These are phyloP conservation scores for Synanthedon formicaeformis DNA, from an alignment of 2,888 invertebrate species.

Conservation along the genomic window DNA sequence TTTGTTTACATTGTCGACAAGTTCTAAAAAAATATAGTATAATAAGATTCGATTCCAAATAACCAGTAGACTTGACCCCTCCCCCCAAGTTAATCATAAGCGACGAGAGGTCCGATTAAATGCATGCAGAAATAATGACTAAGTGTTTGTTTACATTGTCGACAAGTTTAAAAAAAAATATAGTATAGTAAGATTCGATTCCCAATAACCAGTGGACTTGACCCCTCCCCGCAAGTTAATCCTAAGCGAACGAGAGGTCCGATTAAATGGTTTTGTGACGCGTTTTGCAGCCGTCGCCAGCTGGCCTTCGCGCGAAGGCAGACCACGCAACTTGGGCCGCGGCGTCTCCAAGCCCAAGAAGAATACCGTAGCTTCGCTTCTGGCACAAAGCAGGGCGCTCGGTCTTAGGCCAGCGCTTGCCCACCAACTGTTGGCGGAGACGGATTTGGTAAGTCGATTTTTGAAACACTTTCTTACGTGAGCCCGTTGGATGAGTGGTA, in stretches of 20 bases:
- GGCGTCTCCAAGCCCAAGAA: conserved; percentile 93
- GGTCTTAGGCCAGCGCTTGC: conserved; percentile 83
- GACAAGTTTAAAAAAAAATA: too few species aligned
- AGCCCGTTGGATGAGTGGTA: too few species aligned
- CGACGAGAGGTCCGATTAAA: too few species aligned
- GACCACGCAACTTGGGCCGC: conserved; percentile 86
- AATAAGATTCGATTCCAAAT: too few species aligned
- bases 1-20: too few species aligned
- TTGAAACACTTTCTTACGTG: too few species aligned
- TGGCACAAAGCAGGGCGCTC: conserved; percentile 87
- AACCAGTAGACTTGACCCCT: too few species aligned
- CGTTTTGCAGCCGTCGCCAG: conserved; percentile 37
- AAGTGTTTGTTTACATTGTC: too few species aligned
- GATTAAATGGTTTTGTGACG: not conserved
- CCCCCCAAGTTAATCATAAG: not conserved
- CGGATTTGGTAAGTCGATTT: conserved; percentile 41
- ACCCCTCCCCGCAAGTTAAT: not conserved
- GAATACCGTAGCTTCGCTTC: conserved; percentile 89
- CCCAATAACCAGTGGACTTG: too few species aligned
- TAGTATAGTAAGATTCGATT: too few species aligned
- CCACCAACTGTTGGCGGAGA: conserved; percentile 73
- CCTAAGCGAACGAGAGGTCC: not conserved
- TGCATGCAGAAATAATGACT: too few species aligned
- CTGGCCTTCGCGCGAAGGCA: conserved; percentile 76
- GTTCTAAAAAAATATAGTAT: too few species aligned